Evolutionary conservation across 2,113 vertebrate genomes (phyloP).

Genomic region (Nyctibius bracteatus): DNA sequence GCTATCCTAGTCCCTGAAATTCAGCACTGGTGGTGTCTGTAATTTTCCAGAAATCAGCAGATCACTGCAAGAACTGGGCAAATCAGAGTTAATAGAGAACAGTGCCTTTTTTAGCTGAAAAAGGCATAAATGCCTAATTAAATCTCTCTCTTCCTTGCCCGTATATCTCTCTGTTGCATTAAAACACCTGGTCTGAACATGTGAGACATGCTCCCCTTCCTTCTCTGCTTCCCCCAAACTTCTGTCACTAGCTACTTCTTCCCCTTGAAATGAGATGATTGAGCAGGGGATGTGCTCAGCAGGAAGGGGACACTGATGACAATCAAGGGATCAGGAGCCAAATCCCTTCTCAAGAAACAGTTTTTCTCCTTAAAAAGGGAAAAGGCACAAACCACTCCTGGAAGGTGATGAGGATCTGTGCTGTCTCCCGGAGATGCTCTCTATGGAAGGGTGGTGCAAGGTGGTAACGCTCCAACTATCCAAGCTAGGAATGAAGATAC

Average conservation of each 20-base stretch:
- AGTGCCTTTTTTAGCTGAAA: background rate
- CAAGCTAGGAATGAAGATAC: background rate
- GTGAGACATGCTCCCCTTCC: background rate
- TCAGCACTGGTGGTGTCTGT: background rate
- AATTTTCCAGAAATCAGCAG: background rate
- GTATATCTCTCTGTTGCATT: background rate
- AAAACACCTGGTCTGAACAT: background rate
- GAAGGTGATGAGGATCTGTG: background rate
- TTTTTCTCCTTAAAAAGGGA: background rate
- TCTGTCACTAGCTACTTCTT: background rate
- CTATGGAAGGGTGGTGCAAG: background rate
- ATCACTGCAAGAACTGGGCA: rapidly evolving
- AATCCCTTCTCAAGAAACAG: background rate
- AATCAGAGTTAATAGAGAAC: background rate
- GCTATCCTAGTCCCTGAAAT: background rate
- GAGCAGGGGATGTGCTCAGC: background rate
- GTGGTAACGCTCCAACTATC: background rate
- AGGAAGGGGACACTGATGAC: background rate
- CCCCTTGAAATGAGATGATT: background rate
- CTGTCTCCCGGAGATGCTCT: background rate
- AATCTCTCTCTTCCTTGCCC: background rate
- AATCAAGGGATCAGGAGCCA: background rate
- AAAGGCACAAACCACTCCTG: background rate
- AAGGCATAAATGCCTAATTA: background rate
- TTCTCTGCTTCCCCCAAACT: background rate